Evolutionary conservation across 92 coral and sea anemone genomes (phyloP).

Genomic region (Palythoa caribaeorum): DNA sequence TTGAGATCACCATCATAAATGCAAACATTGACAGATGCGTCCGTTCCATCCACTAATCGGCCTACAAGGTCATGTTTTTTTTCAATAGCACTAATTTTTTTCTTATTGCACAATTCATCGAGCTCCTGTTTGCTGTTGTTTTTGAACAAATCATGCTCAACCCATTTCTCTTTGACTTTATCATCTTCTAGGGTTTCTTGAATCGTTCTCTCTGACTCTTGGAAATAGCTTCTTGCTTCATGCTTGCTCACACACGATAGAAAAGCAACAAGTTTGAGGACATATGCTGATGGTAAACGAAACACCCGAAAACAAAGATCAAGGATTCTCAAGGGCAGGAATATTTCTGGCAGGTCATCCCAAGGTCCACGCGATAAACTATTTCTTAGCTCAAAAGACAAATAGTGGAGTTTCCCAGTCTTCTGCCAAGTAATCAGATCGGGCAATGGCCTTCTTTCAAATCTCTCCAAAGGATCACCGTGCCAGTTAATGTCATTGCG

Average conservation of each 20-base stretch:
- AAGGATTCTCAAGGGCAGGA: constrained; percentile 57
- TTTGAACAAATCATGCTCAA: constrained; percentile 16
- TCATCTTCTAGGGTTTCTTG: constrained; percentile 5
- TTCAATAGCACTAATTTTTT: not conserved
- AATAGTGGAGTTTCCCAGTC: constrained; percentile 46
- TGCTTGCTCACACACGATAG: not conserved
- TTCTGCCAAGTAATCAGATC: constrained; percentile 12
- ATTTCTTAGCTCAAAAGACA: constrained; percentile 30
- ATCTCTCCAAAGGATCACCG: constrained; percentile 7
- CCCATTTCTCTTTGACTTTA: not conserved
- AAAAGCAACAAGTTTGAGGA: constrained; percentile 17
- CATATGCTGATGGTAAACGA: constrained; percentile 3
- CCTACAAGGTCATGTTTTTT: constrained; percentile 36
- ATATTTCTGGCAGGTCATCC: constrained; percentile 47
- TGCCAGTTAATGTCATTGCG: constrained; percentile 9
- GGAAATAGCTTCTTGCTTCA: constrained; percentile 1
- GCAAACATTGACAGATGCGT: constrained; percentile 6
- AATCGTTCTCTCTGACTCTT: not conserved
- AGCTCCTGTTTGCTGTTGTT: constrained; percentile 8
- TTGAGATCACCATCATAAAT: constrained; percentile 44
- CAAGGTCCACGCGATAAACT: constrained; percentile 35
- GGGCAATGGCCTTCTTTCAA: not conserved
- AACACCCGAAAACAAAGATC: constrained; percentile 30
- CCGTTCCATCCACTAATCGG: not conserved
- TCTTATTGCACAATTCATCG: constrained; percentile 7